Evolutionary conservation across 2,113 vertebrate genomes (phyloP).

Genomic region (Psittacara wagleri): DNA sequence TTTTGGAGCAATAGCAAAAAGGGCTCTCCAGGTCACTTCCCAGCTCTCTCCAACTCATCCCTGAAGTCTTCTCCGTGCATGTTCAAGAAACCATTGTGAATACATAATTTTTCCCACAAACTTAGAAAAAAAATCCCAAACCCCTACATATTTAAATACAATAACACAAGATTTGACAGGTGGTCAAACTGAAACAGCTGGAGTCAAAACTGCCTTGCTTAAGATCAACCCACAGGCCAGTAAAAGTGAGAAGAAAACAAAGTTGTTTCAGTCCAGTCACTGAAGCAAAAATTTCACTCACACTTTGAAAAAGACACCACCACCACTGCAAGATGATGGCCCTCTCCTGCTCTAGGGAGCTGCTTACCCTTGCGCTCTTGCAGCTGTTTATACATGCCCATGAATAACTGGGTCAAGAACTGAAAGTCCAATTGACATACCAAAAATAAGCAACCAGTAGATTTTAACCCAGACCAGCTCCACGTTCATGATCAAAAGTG

Average conservation of each 20-base stretch:
- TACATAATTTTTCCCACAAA: background rate
- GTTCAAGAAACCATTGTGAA: background rate
- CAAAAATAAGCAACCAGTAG: background rate
- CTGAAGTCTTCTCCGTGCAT: background rate
- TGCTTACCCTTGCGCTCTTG: background rate
- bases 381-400: background rate
- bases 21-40: background rate
- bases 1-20: background rate
- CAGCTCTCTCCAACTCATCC: background rate
- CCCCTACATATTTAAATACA: background rate
- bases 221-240: background rate
- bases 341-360: background rate
- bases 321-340: background rate
- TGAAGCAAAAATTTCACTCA: background rate
- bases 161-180: background rate
- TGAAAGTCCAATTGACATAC: background rate
- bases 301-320: background rate
- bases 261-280: background rate
- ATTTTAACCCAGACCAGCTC: background rate
- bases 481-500: background rate
- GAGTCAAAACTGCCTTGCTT: background rate
- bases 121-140: background rate
- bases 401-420: background rate
- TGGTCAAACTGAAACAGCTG: background rate
- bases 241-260: background rate